These are phyloP conservation scores for Crotalus viridis DNA, from an alignment of 2,113 vertebrate species.

Conservation along the genomic window DNA sequence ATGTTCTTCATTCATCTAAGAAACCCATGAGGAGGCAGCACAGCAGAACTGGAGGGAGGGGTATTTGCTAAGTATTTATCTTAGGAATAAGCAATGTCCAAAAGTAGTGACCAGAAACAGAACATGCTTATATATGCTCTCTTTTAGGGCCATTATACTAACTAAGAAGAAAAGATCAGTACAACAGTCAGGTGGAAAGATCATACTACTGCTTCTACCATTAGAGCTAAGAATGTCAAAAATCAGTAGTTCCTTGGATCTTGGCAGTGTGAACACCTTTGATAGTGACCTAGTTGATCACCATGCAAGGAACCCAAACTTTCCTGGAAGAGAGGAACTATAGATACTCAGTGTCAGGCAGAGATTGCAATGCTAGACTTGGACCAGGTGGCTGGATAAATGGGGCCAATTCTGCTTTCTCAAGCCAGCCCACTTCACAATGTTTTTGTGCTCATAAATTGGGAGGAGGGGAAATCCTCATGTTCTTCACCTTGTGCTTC, in stretches of 20 bases:
- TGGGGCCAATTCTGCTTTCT: not conserved
- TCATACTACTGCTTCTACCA: not conserved
- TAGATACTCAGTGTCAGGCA: not conserved
- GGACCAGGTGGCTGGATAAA: not conserved
- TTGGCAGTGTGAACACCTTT: not conserved
- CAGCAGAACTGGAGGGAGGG: not conserved
- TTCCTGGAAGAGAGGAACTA: not conserved
- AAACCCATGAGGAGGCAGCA: not conserved
- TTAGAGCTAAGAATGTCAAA: not conserved
- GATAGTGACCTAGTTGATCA: not conserved
- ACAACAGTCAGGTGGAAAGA: not conserved
- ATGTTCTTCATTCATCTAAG: not conserved
- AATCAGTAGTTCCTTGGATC: not conserved
- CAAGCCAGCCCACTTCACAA: not conserved
- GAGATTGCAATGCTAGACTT: not conserved
- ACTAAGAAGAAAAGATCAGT: too few species aligned
- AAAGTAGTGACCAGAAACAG: not conserved
- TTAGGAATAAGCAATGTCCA: not conserved
- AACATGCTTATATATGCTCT: not conserved
- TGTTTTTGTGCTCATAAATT: not conserved
- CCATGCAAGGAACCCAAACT: not conserved
- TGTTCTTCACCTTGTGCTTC: not conserved
- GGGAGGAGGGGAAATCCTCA: not conserved
- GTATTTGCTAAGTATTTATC: not conserved
- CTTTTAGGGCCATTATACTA: not conserved